Conservation (phyloP, 1,140 invertebrate species). For the Papilio helenus region DNA sequence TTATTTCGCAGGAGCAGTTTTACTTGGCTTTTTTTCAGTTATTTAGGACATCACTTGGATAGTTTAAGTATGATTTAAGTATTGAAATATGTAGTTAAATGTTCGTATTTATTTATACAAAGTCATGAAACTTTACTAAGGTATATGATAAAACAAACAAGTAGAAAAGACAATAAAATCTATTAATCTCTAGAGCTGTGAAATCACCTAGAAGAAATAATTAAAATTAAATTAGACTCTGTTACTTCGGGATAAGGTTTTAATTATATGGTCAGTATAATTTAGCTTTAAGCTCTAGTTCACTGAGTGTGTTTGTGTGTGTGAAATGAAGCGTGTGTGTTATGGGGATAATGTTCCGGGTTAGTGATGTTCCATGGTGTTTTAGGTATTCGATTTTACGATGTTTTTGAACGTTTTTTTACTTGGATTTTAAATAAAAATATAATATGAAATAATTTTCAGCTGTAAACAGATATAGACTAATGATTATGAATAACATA, state of each 20-base stretch:
- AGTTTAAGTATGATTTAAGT: no score
- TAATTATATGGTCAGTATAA: slow-evolving; percentile 9
- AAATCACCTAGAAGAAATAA: slow-evolving; percentile 45
- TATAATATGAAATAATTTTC: no score
- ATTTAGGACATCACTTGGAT: no score
- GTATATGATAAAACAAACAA: slow-evolving; percentile 44
- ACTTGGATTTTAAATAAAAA: no score
- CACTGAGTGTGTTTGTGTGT: slow-evolving; percentile 48
- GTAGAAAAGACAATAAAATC: slow-evolving; percentile 52
- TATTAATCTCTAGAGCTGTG: slow-evolving; percentile 38
- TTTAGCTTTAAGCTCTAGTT: slow-evolving; percentile 63
- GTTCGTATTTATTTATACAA: neutral
- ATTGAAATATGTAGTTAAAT: neutral
- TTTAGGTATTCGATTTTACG: slow-evolving; percentile 22
- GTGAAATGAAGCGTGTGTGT: slow-evolving; percentile 54
- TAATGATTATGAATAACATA: no score
- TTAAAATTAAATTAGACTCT: slow-evolving; percentile 41
- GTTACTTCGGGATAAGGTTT: slow-evolving; percentile 34
- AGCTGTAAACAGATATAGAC: no score
- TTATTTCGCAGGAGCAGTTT: no score
- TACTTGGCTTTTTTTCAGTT: no score
- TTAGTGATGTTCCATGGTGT: slow-evolving; percentile 46
- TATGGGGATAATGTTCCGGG: slow-evolving; percentile 56
- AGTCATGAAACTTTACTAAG: slow-evolving; percentile 19
- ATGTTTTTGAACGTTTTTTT: no score